Conservation (phyloP, 2,888 invertebrate genomes). For the Erynnis tages region DNA sequence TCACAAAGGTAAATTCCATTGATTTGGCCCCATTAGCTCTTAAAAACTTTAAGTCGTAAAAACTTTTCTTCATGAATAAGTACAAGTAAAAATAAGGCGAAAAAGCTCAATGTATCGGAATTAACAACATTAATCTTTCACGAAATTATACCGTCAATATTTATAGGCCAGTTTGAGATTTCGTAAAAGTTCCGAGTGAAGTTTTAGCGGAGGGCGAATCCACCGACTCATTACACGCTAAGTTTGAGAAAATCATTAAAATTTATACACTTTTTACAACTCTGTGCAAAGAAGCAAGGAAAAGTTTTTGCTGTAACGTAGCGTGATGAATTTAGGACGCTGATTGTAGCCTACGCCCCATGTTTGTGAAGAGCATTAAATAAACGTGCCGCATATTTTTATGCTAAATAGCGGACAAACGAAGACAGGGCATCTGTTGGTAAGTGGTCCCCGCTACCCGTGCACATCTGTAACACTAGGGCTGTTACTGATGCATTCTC, state of each 20-base stretch:
- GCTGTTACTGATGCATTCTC: no score
- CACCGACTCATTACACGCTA: slow-evolving; percentile 53
- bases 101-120: slow-evolving; percentile 11
- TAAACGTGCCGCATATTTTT: no score
- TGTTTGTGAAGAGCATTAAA: no score
- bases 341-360: no score
- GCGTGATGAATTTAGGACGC: slow-evolving; percentile 4
- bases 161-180: slow-evolving; percentile 16
- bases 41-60: no score
- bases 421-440: no score
- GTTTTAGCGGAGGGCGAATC: slow-evolving; percentile 35
- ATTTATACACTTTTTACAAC: slow-evolving; percentile 60
- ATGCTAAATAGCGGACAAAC: no score
- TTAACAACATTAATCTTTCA: slow-evolving; percentile 15
- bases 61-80: no score
- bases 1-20: no score
- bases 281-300: slow-evolving; percentile 58
- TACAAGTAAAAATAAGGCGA: background rate
- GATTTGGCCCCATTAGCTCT: background rate
- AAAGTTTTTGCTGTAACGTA: slow-evolving; percentile 35
- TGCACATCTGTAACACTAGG: no score
- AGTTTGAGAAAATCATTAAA: slow-evolving; percentile 68
- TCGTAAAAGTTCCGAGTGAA: slow-evolving; percentile 23
- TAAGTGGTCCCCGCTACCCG: no score
- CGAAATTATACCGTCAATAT: slow-evolving; percentile 21